phyloP scores from a whole-genome alignment of 2,113 vertebrate species.

The mouse (Mus musculus) region DNA sequence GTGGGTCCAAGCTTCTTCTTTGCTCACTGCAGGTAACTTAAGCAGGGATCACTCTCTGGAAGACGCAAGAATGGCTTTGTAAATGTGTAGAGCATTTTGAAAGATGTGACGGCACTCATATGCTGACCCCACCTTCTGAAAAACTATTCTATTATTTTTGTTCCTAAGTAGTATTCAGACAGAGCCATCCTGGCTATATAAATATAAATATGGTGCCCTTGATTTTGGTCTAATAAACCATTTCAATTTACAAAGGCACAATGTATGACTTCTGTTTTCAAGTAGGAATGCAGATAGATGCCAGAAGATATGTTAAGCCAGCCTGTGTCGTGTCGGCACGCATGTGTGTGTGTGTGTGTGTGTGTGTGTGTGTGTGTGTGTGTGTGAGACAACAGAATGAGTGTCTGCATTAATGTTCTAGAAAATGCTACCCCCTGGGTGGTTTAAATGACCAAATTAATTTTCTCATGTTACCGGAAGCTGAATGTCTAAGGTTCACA shows the following conservation, averaged over 20 bases:
- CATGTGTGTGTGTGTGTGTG: background rate
- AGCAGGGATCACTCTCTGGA: background rate
- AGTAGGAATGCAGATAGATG: background rate
- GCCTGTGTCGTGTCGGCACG: background rate
- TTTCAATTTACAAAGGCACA: constrained; percentile 1
- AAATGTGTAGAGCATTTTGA: background rate
- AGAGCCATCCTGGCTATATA: background rate
- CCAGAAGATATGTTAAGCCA: too few relatives aligned
- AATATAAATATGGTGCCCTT: background rate
- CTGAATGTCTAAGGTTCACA: background rate
- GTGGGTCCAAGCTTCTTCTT: background rate
- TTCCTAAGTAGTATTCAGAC: background rate
- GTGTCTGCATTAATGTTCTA: background rate
- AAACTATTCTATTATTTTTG: constrained; percentile 26
- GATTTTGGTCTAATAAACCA: constrained; percentile 45
- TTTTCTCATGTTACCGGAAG: background rate
- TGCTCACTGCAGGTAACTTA: background rate
- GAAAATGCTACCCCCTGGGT: background rate
- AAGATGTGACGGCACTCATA: background rate
- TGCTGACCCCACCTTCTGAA: background rate
- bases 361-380: background rate
- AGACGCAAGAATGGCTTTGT: background rate
- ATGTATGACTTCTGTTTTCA: constrained; percentile 11
- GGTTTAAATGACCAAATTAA: background rate
- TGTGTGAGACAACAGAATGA: background rate